Percentiles rank a stretch among this genome's conserved stretches.
Evolutionary conservation across 2,888 invertebrate species (phyloP).

Genomic region (Eristalis intricaria): DNA sequence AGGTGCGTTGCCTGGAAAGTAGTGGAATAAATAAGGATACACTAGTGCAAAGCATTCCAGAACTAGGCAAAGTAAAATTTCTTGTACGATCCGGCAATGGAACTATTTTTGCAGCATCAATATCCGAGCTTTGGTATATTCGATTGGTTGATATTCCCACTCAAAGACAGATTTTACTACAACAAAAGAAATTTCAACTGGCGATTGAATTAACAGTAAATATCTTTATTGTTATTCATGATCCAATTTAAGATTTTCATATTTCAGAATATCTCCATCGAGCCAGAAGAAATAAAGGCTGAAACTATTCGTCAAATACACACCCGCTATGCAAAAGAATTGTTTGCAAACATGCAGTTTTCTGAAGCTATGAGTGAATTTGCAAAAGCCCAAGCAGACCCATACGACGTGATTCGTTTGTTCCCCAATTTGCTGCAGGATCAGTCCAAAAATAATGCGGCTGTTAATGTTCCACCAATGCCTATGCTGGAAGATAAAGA

Average conservation of each 20-base stretch:
- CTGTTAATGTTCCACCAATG: slow-evolving; percentile 49
- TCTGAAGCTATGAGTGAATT: slow-evolving; percentile 96
- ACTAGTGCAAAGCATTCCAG: slow-evolving; percentile 89
- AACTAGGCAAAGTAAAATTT: slow-evolving; percentile 88
- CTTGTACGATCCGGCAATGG: slow-evolving; percentile 89
- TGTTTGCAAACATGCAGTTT: slow-evolving; percentile 94
- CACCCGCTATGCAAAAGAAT: slow-evolving; percentile 93
- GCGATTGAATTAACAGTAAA: slow-evolving; percentile 94
- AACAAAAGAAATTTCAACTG: slow-evolving; percentile 95
- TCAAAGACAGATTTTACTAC: slow-evolving; percentile 92
- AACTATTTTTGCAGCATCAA: slow-evolving; percentile 92
- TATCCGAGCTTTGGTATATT: slow-evolving; percentile 94
- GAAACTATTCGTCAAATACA: slow-evolving; percentile 93
- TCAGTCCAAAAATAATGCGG: slow-evolving; percentile 71
- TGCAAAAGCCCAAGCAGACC: slow-evolving; percentile 93
- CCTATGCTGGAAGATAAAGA: slow-evolving; percentile 89
- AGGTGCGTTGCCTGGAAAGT: slow-evolving; percentile 93
- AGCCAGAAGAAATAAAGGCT: slow-evolving; percentile 89
- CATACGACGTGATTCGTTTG: slow-evolving; percentile 96
- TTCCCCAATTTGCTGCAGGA: slow-evolving; percentile 90
- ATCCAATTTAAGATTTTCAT: neutral
- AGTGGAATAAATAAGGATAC: slow-evolving; percentile 83
- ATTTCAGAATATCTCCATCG: slow-evolving; percentile 90
- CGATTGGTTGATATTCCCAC: slow-evolving; percentile 89
- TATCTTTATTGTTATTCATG: slow-evolving; percentile 64